Conservation (phyloP, 2,888 invertebrate genomes). For the Meandrusa payeni region DNA sequence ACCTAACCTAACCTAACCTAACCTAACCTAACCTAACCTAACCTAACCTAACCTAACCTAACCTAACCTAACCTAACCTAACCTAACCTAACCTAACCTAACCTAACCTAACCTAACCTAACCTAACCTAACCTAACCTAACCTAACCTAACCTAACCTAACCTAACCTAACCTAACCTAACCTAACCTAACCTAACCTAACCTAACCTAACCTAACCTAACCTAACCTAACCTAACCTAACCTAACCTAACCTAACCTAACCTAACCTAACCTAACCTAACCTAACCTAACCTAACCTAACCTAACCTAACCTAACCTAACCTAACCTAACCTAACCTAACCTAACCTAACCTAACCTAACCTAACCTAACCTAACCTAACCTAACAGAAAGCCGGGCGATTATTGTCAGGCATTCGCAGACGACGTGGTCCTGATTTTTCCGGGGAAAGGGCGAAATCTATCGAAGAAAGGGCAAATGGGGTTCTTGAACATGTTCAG, state of each 20-base stretch:
- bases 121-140: constrained; percentile 26
- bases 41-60: constrained; percentile 26
- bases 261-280: constrained; percentile 25
- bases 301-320: constrained; percentile 26
- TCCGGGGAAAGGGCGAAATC: no score
- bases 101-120: constrained; percentile 22
- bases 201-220: constrained; percentile 24
- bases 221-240: constrained; percentile 19
- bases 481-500: no score
- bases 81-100: constrained; percentile 22
- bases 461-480: no score
- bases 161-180: constrained; percentile 25
- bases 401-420: no score
- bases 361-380: constrained; percentile 25
- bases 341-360: constrained; percentile 25
- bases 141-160: constrained; percentile 19
- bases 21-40: constrained; percentile 29
- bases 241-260: constrained; percentile 25
- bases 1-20: constrained; percentile 28
- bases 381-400: constrained; percentile 15
- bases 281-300: constrained; percentile 27
- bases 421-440: no score
- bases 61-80: constrained; percentile 13
- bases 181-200: constrained; percentile 25
- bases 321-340: constrained; percentile 23